These are phyloP conservation scores for Stenodema calcarata DNA, from an alignment of 2,888 invertebrate species.

Conservation along the genomic window DNA sequence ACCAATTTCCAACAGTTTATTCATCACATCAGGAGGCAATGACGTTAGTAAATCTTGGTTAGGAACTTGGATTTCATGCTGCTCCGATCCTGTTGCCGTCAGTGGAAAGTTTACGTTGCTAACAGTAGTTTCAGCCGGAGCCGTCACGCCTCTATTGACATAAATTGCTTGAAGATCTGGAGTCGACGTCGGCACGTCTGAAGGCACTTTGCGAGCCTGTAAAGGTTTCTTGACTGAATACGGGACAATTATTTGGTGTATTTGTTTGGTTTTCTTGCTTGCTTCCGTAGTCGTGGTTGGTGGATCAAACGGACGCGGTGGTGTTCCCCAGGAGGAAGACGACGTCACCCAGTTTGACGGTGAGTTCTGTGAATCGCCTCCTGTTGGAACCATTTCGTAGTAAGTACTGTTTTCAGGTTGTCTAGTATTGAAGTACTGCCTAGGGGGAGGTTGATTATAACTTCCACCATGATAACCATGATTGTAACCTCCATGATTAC, in stretches of 20 bases:
- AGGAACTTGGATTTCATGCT: conserved; percentile 51
- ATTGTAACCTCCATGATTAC: neutral
- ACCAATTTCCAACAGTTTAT: conserved; percentile 53
- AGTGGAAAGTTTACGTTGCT: conserved; percentile 51
- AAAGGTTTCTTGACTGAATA: conserved; percentile 66
- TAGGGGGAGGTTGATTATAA: neutral
- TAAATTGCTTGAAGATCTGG: conserved; percentile 53
- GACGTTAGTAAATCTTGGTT: conserved; percentile 49
- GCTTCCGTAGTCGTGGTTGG: conserved; percentile 60
- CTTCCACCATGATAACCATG: neutral
- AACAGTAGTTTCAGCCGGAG: conserved; percentile 43
- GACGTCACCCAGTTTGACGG: conserved; percentile 17
- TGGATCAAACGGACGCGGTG: conserved; percentile 47
- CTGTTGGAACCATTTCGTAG: conserved; percentile 7
- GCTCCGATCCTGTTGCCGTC: conserved; percentile 55
- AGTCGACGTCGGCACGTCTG: conserved; percentile 49
- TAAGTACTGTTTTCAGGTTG: conserved; percentile 9
- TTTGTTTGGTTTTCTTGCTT: conserved; percentile 68
- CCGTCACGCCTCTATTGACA: conserved; percentile 52
- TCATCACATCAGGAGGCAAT: conserved; percentile 54
- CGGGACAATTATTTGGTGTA: conserved; percentile 79
- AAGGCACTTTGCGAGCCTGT: conserved; percentile 64
- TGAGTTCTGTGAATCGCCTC: neutral
- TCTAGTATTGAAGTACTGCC: conserved; percentile 41
- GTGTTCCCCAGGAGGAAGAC: conserved; percentile 31